Evolutionary conservation across 1,140 invertebrate genomes (phyloP).

Genomic region (Octopus sinensis): DNA sequence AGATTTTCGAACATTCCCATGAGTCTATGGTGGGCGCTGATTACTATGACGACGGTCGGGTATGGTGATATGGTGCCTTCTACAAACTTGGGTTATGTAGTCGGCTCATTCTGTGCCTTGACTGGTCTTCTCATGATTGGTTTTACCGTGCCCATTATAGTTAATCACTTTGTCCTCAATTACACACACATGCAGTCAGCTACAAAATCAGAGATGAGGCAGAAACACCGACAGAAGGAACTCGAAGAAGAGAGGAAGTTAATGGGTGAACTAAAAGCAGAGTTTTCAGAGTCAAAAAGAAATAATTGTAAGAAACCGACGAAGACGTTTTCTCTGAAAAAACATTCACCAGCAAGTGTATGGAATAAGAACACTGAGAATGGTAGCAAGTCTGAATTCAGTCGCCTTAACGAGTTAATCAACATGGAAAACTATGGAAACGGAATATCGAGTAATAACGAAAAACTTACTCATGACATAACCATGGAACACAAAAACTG

Average conservation of each 20-base stretch:
- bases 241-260: not conserved
- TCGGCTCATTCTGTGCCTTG: slow-evolving; percentile 74
- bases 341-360: too few relatives aligned
- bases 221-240: not conserved
- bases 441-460: too few relatives aligned
- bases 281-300: too few relatives aligned
- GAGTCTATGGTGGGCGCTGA: slow-evolving; percentile 88
- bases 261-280: too few relatives aligned
- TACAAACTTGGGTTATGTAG: slow-evolving; percentile 46
- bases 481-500: too few relatives aligned
- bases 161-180: slow-evolving; percentile 71
- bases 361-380: too few relatives aligned
- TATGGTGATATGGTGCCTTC: slow-evolving; percentile 85
- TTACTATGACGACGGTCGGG: slow-evolving; percentile 96
- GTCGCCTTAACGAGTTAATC: too few relatives aligned
- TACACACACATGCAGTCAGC: slow-evolving; percentile 63
- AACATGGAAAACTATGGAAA: too few relatives aligned
- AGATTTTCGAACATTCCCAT: slow-evolving; percentile 76
- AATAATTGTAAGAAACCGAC: too few relatives aligned
- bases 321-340: too few relatives aligned
- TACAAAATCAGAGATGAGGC: not conserved
- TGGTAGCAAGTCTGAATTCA: too few relatives aligned
- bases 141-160: slow-evolving; percentile 79
- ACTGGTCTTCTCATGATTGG: slow-evolving; percentile 99
- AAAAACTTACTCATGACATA: too few relatives aligned